Evolutionary conservation across 2,113 vertebrate species (phyloP).

Genomic region (Peucedramus taeniatus): DNA sequence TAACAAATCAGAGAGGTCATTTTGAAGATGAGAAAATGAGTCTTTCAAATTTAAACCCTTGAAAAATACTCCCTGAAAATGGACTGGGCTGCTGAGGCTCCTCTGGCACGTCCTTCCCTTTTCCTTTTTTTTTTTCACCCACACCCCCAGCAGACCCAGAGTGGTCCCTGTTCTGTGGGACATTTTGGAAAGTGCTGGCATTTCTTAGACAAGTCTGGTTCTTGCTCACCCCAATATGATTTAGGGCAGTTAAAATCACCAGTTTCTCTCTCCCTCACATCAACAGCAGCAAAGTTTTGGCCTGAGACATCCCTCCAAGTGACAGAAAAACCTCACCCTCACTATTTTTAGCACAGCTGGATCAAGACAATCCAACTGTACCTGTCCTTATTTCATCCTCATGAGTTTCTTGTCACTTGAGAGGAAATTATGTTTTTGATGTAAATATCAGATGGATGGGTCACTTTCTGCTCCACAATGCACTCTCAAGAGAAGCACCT

Average conservation of each 20-base stretch:
- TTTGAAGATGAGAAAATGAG: neutral
- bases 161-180: neutral
- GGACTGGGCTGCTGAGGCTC: neutral
- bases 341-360: neutral
- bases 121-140: neutral
- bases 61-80: neutral
- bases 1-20: neutral
- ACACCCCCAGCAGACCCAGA: neutral
- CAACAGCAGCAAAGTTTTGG: neutral
- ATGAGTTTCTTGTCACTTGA: neutral
- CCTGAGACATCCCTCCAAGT: neutral
- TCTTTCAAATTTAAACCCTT: neutral
- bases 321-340: neutral
- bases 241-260: neutral
- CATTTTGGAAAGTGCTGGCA: neutral
- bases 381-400: neutral
- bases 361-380: neutral
- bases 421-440: neutral
- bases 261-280: neutral
- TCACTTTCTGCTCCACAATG: neutral
- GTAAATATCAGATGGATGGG: neutral
- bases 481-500: neutral
- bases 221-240: neutral
- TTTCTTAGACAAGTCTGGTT: neutral
- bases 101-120: neutral